phyloP scores from a whole-genome alignment of 2,113 vertebrate genomes.

The Syrmaticus mikado region DNA sequence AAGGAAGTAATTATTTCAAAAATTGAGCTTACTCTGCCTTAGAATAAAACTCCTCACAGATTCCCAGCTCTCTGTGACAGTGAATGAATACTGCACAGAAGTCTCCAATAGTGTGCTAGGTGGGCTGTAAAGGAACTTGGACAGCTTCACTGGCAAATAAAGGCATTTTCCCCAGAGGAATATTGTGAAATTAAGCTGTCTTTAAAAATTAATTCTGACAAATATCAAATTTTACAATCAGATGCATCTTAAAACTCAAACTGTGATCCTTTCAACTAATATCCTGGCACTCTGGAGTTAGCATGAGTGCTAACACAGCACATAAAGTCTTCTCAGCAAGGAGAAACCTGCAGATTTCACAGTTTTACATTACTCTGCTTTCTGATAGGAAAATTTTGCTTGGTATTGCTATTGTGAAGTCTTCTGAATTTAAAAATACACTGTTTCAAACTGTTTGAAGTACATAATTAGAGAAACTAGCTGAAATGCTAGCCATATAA shows the following conservation, averaged over 20 bases:
- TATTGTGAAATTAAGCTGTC: not conserved
- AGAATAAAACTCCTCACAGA: not conserved
- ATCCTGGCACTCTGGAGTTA: not conserved
- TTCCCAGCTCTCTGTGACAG: not conserved
- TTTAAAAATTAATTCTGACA: constrained; percentile 4
- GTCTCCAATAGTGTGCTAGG: constrained; percentile 31
- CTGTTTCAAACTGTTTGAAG: not conserved
- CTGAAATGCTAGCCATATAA: not conserved
- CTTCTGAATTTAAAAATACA: not conserved
- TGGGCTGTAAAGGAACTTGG: not conserved
- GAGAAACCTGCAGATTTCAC: not conserved
- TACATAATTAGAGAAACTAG: not conserved
- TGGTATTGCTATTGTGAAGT: not conserved
- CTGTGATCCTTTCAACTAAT: not conserved
- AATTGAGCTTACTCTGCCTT: not conserved
- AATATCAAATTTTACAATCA: not conserved
- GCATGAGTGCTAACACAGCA: not conserved
- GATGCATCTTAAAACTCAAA: not conserved
- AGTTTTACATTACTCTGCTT: not conserved
- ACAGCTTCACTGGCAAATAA: not conserved
- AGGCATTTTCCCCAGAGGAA: constrained; percentile 58
- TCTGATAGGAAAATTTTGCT: not conserved
- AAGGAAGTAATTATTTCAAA: not conserved
- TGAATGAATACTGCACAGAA: not conserved
- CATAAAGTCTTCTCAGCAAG: not conserved